Evolutionary conservation across 2,888 invertebrate species (phyloP), one percentile per base, ranked within the genome.

Genomic region (Cerceris rybyensis): DNA sequence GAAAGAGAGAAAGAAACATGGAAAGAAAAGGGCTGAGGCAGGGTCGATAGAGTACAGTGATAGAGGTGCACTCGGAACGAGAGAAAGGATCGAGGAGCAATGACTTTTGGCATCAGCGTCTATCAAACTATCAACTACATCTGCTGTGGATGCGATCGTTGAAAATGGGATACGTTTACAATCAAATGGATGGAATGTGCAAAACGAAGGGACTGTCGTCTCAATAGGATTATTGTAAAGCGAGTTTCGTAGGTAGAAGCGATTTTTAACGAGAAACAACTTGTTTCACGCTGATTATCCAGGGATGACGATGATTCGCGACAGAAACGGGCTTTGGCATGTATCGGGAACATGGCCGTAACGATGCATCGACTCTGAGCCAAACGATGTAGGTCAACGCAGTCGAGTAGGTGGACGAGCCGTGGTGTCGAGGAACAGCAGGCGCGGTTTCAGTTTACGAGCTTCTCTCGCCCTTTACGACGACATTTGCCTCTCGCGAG

Each of bases 321-420:
- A 50, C 43, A 41, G 46, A 13, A 70, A 59, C 9, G 65, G 55
- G 50, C 52, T 49, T 14, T 39, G 54, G 43, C 70, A 39, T 55
- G 49, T 46, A 57, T 46, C 41, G 67, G 49, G 58, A 58, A 67
- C 49, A 58, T 16, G 46, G 17, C 14, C 42, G 49, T 64, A 52
- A 8, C 61, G 49, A 52, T 65, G 69, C 76, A 52, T 59, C 70
- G 75, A 68, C 69, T 76, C 73, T n/a, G 69, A 70, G 67, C 61
- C 59, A 58, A 63, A 77, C 77, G 72, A 81, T 80, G 77, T 81
- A 71, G 81, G 81, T 81, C 74, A 81, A 81, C 74, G 57, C 70
- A 81, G 70, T 77, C 64, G 66, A 65, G 50, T 28, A 28, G 28
- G 28, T 28, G 28, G 28, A 28, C 28, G 28, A 28, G 50, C 64